Evolutionary conservation across 2,888 invertebrate genomes (phyloP).

Genomic region (Cactoblastis cactorum): DNA sequence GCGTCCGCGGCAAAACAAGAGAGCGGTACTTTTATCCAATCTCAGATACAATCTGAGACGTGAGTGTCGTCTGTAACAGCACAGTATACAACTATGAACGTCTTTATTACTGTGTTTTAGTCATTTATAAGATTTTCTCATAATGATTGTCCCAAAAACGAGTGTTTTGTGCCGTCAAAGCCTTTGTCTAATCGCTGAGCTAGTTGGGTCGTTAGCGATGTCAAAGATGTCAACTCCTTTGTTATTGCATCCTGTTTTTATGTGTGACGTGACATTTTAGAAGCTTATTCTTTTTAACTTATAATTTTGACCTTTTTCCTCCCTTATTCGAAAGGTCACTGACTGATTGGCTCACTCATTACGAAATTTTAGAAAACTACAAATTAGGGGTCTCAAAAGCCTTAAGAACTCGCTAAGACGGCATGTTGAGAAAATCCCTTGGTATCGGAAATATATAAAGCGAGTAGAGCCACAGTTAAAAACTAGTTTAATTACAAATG

Average conservation of each 20-base stretch:
- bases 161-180: constrained; percentile 72
- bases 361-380: too few species aligned
- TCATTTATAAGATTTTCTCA: constrained; percentile 79
- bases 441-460: too few species aligned
- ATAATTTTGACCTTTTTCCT: too few species aligned
- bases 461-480: too few species aligned
- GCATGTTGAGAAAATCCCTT: too few species aligned
- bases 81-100: constrained; percentile 75
- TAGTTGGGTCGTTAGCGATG: constrained; percentile 27
- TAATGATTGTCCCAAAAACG: constrained; percentile 78
- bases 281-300: not conserved
- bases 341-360: too few species aligned
- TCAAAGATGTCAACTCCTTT: constrained; percentile 10
- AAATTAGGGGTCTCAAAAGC: too few species aligned
- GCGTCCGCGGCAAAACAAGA: constrained; percentile 66
- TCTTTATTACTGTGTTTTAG: constrained; percentile 77
- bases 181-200: constrained; percentile 74
- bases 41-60: constrained; percentile 76
- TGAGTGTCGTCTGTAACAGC: constrained; percentile 75
- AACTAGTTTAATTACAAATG: too few species aligned
- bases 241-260: constrained; percentile 20
- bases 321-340: too few species aligned
- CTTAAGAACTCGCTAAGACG: too few species aligned
- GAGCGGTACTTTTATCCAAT: constrained; percentile 75
- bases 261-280: not conserved